Base-by-base conservation (phyloP, 2,113 vertebrate species). In the Hemiscyllium ocellatum region DNA sequence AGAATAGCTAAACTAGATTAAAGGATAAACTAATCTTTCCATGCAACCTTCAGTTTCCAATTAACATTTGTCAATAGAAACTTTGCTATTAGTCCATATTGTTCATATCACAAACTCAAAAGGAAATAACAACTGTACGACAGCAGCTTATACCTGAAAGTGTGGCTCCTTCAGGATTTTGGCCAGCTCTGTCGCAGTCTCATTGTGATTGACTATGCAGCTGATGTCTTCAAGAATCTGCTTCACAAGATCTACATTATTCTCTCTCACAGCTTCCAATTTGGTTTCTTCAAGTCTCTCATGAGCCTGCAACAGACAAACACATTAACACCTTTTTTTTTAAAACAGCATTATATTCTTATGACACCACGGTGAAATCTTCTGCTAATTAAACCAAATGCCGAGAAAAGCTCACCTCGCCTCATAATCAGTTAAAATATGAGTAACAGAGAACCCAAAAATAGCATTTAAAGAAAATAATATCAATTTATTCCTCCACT, bases 201-300 rank as follows among this genome's bases (percentile, higher is more conserved):
- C 97, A 97, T 99, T 98, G 96, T 98, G 97, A 96, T 97, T 97
- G 85, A 97, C 96, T 96, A 99, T 97, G 42, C 97, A 97, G 96
- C 97, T 98, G 96, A 99, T 98, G 90, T 99, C 99, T 96, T 99
- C 98, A 96, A 99, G 97, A 97, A 99, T 99, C 96, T 99, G 99
- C 95, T 98, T 98, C 96, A 99, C 98, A 96, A 99, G 96, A 96
- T 99, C 98, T 97, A 99, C 96, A 96, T 99, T 99, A 96, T 99
- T 98, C 95, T 99, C 98, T 96, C 98, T 98, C 96, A 99, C 99
- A 7, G 99, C 99, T 97, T 99, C 98, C 96, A 99, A 97, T 96
- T 99, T 98, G 85, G 98, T 98, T 96, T 99, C 99, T 97, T 99
- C 99, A 89, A 99, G 97, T 95, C 98, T 97, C 96, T 99, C 99